Evolutionary conservation across 2,113 vertebrate genomes (phyloP).

Genomic region (Actenoides lindsayi): DNA sequence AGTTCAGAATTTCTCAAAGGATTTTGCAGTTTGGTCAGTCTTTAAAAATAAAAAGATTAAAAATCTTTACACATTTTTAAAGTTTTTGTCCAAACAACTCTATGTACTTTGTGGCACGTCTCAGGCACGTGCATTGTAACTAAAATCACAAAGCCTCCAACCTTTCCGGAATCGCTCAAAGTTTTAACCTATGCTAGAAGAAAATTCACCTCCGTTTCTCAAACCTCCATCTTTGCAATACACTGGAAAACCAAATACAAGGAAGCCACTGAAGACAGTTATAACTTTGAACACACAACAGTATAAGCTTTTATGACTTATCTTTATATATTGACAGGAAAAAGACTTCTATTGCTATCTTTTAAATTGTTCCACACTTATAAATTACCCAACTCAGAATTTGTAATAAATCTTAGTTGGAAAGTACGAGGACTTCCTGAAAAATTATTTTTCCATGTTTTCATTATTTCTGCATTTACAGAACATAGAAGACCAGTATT

Average conservation of each 20-base stretch:
- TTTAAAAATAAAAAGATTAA: neutral
- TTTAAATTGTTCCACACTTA: neutral
- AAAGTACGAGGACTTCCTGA: neutral
- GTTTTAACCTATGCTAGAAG: neutral
- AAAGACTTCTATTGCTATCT: neutral
- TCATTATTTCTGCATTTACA: neutral
- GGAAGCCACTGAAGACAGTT: neutral
- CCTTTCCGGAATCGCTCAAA: neutral
- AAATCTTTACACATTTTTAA: rapidly evolving
- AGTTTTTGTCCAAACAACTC: neutral
- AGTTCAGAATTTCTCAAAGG: neutral
- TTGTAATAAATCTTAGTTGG: neutral
- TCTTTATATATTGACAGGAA: neutral
- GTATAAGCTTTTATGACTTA: neutral
- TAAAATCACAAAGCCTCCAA: neutral
- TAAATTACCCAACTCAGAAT: neutral
- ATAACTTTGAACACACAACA: neutral
- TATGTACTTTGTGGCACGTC: neutral
- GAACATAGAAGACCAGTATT: neutral
- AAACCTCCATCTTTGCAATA: neutral
- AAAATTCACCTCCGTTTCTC: neutral
- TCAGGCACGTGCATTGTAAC: neutral
- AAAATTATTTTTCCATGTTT: neutral
- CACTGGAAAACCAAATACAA: neutral
- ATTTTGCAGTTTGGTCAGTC: neutral